Conservation (phyloP, 2,797 vertebrate genomes). For the Onychomys leucogaster region DNA sequence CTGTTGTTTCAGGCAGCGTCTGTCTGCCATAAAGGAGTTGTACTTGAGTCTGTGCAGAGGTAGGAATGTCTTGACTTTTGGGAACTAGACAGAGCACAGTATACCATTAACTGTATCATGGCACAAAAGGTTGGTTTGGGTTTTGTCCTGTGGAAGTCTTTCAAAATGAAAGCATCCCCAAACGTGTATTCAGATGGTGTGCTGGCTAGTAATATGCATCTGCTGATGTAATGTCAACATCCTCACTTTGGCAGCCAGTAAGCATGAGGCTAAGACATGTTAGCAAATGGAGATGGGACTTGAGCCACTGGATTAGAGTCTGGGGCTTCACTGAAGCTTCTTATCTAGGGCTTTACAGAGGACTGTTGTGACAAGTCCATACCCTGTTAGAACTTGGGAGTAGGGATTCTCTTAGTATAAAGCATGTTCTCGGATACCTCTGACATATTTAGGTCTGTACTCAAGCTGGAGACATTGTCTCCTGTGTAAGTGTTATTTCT, state of each 20-base stretch:
- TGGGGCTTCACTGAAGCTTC: slow-evolving; percentile 17
- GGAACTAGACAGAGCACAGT: background rate
- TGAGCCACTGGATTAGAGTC: background rate
- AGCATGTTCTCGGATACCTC: background rate
- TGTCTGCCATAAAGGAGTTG: background rate
- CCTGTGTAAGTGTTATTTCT: slow-evolving; percentile 30
- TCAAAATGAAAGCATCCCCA: background rate
- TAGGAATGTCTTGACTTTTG: background rate
- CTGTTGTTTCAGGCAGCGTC: background rate
- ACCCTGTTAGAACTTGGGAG: background rate
- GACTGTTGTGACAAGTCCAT: background rate
- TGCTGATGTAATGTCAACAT: background rate
- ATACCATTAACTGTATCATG: background rate
- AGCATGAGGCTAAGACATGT: slow-evolving; percentile 27
- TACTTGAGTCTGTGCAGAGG: background rate
- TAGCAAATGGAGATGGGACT: background rate
- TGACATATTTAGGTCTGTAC: slow-evolving; percentile 34
- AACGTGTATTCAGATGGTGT: background rate
- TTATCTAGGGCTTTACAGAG: background rate
- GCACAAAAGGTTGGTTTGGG: background rate
- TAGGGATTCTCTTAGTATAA: slow-evolving; percentile 26
- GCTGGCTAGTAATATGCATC: background rate
- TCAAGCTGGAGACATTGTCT: slow-evolving; percentile 49
- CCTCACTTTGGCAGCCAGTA: background rate
- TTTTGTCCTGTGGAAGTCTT: slow-evolving; percentile 7